phyloP scores from a whole-genome alignment of 2,797 vertebrate species.

The Gymnothorax reevesii region DNA sequence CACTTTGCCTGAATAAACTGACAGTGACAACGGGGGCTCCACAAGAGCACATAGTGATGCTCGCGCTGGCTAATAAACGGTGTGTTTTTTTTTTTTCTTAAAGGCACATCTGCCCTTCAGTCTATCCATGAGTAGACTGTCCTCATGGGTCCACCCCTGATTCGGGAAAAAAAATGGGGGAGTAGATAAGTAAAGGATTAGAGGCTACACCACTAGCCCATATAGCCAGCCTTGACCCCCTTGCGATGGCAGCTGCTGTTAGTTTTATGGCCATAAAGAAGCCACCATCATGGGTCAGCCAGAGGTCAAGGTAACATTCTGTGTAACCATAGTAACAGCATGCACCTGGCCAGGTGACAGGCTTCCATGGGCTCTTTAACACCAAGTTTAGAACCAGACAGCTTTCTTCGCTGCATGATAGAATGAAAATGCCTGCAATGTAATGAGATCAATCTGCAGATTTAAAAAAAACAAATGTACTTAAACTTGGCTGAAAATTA shows the following conservation, averaged over 20 bases:
- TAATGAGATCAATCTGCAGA: background rate
- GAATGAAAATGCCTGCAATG: no score
- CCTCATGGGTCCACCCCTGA: background rate
- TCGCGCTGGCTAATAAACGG: background rate
- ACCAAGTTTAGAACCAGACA: background rate
- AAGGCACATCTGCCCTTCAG: background rate
- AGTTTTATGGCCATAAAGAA: no score
- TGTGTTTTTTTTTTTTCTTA: background rate
- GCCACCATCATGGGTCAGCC: slow-evolving; percentile 41
- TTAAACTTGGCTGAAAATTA: background rate
- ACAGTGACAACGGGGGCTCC: background rate
- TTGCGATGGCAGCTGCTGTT: no score
- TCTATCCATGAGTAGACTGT: background rate
- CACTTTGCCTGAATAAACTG: background rate
- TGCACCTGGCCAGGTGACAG: background rate
- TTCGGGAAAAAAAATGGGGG: no score
- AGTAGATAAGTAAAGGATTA: no score
- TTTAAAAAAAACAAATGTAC: background rate
- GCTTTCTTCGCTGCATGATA: background rate
- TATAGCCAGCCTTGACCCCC: no score
- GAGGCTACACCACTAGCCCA: no score
- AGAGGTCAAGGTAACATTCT: slow-evolving; percentile 64
- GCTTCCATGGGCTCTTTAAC: background rate
- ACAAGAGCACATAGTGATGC: background rate
- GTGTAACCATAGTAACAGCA: slow-evolving; percentile 56